Evolutionary conservation across 2,113 vertebrate species (phyloP).

Genomic region (Phrynocephalus versicolor): DNA sequence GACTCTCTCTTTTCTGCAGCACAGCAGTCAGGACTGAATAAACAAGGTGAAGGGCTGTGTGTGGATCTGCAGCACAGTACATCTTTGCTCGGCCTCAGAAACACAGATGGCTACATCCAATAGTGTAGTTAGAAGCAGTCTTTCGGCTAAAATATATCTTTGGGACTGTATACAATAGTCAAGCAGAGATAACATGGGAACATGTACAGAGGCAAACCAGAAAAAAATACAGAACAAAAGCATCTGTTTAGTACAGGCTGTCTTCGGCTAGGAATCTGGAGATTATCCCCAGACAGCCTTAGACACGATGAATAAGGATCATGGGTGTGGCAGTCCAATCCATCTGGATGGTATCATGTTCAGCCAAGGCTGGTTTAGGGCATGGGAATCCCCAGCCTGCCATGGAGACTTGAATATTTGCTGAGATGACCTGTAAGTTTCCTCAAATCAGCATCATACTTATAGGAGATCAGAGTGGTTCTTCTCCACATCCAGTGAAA

Average conservation of each 20-base stretch:
- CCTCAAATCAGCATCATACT: not conserved
- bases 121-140: not conserved
- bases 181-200: not conserved
- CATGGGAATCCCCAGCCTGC: not conserved
- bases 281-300: not conserved
- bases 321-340: not conserved
- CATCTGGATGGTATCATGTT: not conserved
- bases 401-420: not conserved
- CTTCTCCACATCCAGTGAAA: not conserved
- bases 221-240: not conserved
- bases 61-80: not conserved
- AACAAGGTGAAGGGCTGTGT: rapidly evolving
- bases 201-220: not conserved
- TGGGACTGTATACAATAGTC: not conserved
- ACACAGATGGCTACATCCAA: not conserved
- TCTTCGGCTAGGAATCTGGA: not conserved
- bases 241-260: not conserved
- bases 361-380: not conserved
- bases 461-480: not conserved
- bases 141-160: not conserved
- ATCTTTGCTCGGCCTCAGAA: not conserved
- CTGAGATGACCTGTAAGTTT: not conserved
- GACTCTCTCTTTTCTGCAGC: not conserved
- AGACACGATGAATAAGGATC: not conserved
- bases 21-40: not conserved